Conservation (phyloP, 2,113 vertebrate species). For the Nannospalax galili region DNA sequence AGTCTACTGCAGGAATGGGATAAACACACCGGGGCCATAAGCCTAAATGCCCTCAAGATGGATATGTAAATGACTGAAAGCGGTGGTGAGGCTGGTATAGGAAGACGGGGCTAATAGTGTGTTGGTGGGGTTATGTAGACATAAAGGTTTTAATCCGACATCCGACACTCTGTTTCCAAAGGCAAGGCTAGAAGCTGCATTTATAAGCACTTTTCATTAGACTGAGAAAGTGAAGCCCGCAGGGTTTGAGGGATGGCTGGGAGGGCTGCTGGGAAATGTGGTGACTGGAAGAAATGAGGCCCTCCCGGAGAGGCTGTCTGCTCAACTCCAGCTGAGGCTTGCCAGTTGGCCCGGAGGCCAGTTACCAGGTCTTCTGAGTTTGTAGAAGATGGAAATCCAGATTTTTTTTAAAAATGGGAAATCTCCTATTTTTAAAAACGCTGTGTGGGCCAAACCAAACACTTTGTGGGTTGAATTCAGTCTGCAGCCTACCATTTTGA, state of each 20-base stretch:
- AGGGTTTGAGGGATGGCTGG: not conserved
- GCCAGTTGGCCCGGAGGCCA: constrained; percentile 56
- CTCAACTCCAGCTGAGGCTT: not conserved
- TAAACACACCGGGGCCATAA: not conserved
- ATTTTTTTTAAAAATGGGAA: constrained; percentile 61
- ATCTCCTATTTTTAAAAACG: constrained; percentile 78
- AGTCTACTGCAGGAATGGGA: not conserved
- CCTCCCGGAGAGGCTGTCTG: not conserved
- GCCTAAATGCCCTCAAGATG: not conserved
- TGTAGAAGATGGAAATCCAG: constrained; percentile 74
- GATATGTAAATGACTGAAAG: not conserved
- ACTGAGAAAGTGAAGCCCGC: not conserved
- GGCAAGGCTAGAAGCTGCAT: not conserved
- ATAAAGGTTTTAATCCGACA: not conserved
- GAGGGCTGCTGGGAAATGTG: constrained; percentile 26
- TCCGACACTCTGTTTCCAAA: not conserved
- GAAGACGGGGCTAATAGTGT: not conserved
- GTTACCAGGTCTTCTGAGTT: constrained; percentile 71
- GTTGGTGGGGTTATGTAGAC: not conserved
- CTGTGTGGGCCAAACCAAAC: constrained; percentile 75
- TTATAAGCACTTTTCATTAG: not conserved
- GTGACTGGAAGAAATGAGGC: not conserved
- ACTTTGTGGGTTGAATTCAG: constrained; percentile 70
- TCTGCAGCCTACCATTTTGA: constrained; percentile 71
- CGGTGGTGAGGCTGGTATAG: not conserved